Base-by-base conservation (phyloP, 1,140 invertebrate species). In the Formica selysi region DNA sequence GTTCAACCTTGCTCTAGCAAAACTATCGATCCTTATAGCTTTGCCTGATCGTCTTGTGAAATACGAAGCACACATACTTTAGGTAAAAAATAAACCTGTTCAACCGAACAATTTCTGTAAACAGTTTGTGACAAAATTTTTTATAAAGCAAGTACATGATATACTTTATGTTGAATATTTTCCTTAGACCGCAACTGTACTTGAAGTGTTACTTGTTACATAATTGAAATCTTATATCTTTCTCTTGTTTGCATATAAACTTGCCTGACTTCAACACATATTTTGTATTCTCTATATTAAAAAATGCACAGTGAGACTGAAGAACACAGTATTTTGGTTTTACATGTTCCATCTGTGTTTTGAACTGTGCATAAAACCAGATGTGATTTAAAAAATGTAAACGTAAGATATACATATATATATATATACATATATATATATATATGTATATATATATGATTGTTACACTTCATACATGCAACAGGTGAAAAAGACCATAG, bases 1-100 rank as follows among this genome's bases (percentile, higher is more conserved):
- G 95, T 95, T 87, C 96, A 96, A 91, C 96, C 96, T 64, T 96
- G 96, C 89, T 96, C 96, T 83, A 96, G 96, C 80, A 96, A 96
- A 91, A 95, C 95, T 76, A 92, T 95, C 29, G 95, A 96, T 85
- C 94, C 95, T 67, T 95, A 95, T 84, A 93, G 93, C 62, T 95
- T 95, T 84, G 93, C 95, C 87, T 95, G 92, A 93, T 83, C 38
- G 32, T 81, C 83, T 83, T 73, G 59, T 59, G 54, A 83, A 71
- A 86, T 59, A 48, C 32, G 16, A 74, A 65, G 44, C 57, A 80
- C 13, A 80, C 10, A 70, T 7, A 62, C 38, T 54, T 85, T 88
- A 76, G 57, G 44, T 36, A 83, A 86, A 89, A 76, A 81, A 76
- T 61, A 8, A 67, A 89, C 62, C 73, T 80, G 70, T 78, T 70